Evolutionary conservation across 2,113 vertebrate species (phyloP), one percentile per base, ranked within the genome.

Genomic region (Artemisiospiza belli): DNA sequence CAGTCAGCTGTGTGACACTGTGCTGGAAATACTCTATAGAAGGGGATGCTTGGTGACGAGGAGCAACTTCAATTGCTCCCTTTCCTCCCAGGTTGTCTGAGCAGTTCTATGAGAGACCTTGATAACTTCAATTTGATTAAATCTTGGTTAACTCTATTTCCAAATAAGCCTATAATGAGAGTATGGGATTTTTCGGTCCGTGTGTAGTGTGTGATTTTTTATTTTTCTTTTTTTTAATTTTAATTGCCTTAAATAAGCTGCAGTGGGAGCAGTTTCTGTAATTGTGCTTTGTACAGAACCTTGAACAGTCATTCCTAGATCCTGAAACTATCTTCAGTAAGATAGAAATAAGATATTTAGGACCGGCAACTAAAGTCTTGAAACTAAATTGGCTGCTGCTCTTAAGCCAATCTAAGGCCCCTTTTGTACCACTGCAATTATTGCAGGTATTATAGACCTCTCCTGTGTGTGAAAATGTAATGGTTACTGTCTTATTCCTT

Each of bases 151-250:
- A 27, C 17, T 24, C 24, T 77, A 43, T 24, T 57, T 93, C 20
- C n/a, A 70, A 78, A 49, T 51, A 81, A 70, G 18, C 22, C 17
- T 77, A 6, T 22, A 31, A 15, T 35, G 25, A 70, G 2, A 11
- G 2, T 21, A 4, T 47, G 17, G 23, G 20, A 27, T 2, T 72
- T 80, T 54, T 2, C 0, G 0, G 11, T 23, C 25, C 75, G 33
- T n/a, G 3, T 51, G 9, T 52, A 23, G 14, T 35, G 6, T 41
- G 22, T 46, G 6, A 5, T 47, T 6, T 37, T 33, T 12, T 37
- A 10, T 52, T 43, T 47, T 4, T 37, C 27, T 12, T 25, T 37
- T 17, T 8, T 12, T 52, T 7, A 16, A 43, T 20, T 61, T 15
- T 1, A 6, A 49, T 80, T 57, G 7, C 12, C 20, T 74, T 70